These are phyloP conservation scores for Aythya fuligula DNA, from an alignment of 2,797 vertebrate genomes.

Conservation along the genomic window DNA sequence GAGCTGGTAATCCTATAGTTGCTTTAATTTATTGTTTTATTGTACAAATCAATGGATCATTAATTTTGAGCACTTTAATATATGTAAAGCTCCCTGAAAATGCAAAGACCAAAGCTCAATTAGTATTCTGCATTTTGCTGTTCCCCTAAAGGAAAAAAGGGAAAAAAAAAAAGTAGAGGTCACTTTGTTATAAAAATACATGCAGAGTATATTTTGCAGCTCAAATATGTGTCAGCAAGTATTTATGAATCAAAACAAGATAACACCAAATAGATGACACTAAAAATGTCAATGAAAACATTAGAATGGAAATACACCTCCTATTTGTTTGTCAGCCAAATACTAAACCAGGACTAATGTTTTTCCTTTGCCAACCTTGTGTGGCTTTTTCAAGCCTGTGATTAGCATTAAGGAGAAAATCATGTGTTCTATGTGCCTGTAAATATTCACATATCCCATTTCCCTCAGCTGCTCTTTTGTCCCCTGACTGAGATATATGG, in stretches of 20 bases:
- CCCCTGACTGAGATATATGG: constrained; percentile 23
- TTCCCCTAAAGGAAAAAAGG: background rate
- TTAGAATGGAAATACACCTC: constrained; percentile 38
- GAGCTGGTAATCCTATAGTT: background rate
- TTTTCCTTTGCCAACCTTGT: constrained; percentile 1
- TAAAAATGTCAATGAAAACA: constrained; percentile 24
- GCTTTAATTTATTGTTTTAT: background rate
- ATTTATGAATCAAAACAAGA: constrained; percentile 32
- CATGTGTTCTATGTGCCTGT: constrained; percentile 38
- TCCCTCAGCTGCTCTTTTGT: constrained; percentile 22
- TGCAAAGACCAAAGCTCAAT: background rate
- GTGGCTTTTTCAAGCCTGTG: background rate
- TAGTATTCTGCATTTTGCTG: background rate
- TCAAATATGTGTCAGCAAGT: constrained; percentile 35
- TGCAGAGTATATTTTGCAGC: constrained; percentile 17
- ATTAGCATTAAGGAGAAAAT: constrained; percentile 50
- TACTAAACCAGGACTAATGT: constrained; percentile 30
- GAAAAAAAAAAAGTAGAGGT: background rate
- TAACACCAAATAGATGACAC: constrained; percentile 15
- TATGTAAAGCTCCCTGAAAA: constrained; percentile 16
- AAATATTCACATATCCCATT: constrained; percentile 48
- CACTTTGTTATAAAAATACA: constrained; percentile 67
- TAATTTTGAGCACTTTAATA: background rate
- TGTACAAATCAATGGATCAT: background rate
- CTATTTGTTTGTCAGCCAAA: constrained; percentile 25